phyloP scores from a whole-genome alignment of 2,888 invertebrate genomes.

The Eupithecia vulgata region DNA sequence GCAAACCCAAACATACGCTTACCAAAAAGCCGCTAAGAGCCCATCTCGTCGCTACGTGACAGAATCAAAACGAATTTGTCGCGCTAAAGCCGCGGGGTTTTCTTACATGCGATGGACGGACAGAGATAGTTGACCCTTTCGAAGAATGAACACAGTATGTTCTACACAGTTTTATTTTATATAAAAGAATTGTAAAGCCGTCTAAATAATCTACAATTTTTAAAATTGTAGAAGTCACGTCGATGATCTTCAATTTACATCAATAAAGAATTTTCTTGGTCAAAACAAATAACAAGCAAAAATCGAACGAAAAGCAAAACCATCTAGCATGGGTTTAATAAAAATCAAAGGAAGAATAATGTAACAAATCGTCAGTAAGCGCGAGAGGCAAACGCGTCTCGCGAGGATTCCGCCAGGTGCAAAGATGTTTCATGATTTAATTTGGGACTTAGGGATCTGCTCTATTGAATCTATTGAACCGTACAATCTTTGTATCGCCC shows the following conservation, averaged over 20 bases:
- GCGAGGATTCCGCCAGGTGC: slow-evolving; percentile 75
- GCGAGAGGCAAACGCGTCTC: slow-evolving; percentile 65
- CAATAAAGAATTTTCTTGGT: neutral
- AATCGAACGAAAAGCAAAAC: slow-evolving; percentile 40
- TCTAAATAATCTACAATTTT: neutral
- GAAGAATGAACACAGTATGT: slow-evolving; percentile 64
- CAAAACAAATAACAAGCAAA: neutral
- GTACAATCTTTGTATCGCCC: slow-evolving; percentile 75
- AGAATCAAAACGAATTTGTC: slow-evolving; percentile 81
- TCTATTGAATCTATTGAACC: slow-evolving; percentile 81
- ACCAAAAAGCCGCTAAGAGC: slow-evolving; percentile 78
- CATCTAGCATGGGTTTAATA: slow-evolving; percentile 48
- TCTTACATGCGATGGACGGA: slow-evolving; percentile 77
- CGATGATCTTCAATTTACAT: neutral
- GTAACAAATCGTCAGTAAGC: slow-evolving; percentile 70
- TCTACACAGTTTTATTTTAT: slow-evolving; percentile 68
- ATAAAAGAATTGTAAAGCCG: slow-evolving; percentile 43
- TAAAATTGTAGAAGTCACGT: neutral
- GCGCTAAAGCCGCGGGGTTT: slow-evolving; percentile 77
- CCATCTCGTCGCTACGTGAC: slow-evolving; percentile 77
- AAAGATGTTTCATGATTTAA: slow-evolving; percentile 82
- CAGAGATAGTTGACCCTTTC: slow-evolving; percentile 77
- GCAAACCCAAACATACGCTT: slow-evolving; percentile 75
- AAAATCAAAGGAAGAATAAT: slow-evolving; percentile 66
- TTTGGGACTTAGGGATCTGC: slow-evolving; percentile 82